Base-by-base conservation (phyloP, 2,113 vertebrate genomes). In the Anolis carolinensis region DNA sequence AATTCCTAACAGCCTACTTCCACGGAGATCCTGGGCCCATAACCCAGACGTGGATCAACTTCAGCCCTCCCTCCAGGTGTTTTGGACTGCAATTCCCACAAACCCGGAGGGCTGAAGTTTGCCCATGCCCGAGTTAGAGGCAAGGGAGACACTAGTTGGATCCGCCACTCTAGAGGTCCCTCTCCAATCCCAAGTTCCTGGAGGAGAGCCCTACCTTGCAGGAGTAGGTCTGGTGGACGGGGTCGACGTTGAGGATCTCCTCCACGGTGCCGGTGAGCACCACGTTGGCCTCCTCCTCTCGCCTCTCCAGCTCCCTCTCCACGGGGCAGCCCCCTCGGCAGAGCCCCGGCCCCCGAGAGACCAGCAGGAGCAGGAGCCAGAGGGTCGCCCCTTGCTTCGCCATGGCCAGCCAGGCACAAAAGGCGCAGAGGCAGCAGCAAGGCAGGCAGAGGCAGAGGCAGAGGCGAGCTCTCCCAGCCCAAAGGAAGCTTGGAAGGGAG, bases 251-350 rank as follows among this genome's bases (percentile, higher is more conserved):
- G 93, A 98, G 96, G 50, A 99, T 99, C 93, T 99, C 98, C 91
- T 99, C 98, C 95, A 99, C 98, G 30, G 98, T 99, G 80, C 98
- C 98, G 73, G 98, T 99, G 85, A 99, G 93, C 89, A 99, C 98
- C 86, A 99, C 94, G 93, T 98, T 98, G 84, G 98, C 98, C 90
- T 98, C 97, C 55, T 99, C 98, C 89, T 99, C 98, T 63, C 98
- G 78, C 84, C 97, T 95, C 93, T 99, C 97, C 95, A 99, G 95
- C 89, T 97, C 96, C 87, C 96, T 97, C 94, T 99, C 98, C 3
- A 2, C 39, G 18, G 97, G 97, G 95, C 98, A 99, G 59, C 79
- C 95, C 52, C 96, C 97, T 72, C 68, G 86, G 88, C 95, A 95
- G 84, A 95, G 86, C 90, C 93, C 81, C 93, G 94, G 32, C n/a